Evolutionary conservation across 2,113 vertebrate species (phyloP), one percentile per base, ranked within the genome.

Genomic region (Struthio camelus): DNA sequence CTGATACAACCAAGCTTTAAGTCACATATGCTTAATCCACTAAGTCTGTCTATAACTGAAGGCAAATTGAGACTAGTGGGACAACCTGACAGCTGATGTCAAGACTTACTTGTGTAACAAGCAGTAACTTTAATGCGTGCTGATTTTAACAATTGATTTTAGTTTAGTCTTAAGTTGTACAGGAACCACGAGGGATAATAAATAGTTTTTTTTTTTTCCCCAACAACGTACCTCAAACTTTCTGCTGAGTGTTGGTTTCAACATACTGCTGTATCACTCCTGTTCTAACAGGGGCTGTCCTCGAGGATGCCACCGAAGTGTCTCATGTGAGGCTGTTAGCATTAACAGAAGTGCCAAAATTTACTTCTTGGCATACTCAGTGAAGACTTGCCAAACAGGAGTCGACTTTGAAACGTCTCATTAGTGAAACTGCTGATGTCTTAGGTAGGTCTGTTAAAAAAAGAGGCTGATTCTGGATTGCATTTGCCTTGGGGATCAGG

Each of bases 281-380:
- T 38, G 15, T 32, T 65, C 32, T 46, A 50, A 5, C 20, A 71
- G 59, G 12, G 12, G 25, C 0, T 64, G 32, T 42, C n/a, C 27
- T 38, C 12, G 27, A 0, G 5, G 53, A 24, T 1, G 1, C 3
- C 2, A 11, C 70, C n/a, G 38, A 34, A 64, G 36, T 17, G 3
- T 2, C 7, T 75, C 65, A 75, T 12, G 9, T 1, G 1, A 90
- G 30, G 16, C 71, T 1, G 2, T 24, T 62, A 20, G 23, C 46
- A 28, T 7, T 28, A 48, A 62, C 11, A 32, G 32, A 80, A 27
- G 40, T 11, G 46, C 46, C 42, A 27, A 48, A 65, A 59, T 69
- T 59, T 54, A 85, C 51, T 61, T 86, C 67, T 42, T 64, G 24
- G 38, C n/a, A 65, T 83, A 78, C n/a, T 78, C 40, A 65, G 23